phyloP scores from a whole-genome alignment of 2,113 vertebrate genomes.

The Thalassoma bifasciatum region DNA sequence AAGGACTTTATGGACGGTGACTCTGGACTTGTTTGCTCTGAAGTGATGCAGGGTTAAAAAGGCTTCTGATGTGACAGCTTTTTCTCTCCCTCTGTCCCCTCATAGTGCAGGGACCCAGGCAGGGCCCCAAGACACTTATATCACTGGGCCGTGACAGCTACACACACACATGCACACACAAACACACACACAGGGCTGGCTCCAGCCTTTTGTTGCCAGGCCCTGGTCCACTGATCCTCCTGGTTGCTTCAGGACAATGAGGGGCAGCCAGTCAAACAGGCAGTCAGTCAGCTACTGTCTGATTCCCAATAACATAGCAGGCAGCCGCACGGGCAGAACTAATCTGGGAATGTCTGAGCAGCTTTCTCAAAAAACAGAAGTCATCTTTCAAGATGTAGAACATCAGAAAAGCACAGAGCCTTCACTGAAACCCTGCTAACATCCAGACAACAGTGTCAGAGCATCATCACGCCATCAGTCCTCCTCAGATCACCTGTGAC shows the following conservation, averaged over 20 bases:
- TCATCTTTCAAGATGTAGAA: slow-evolving; percentile 40
- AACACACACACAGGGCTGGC: slow-evolving; percentile 63
- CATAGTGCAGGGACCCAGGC: slow-evolving; percentile 73
- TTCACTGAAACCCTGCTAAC: not conserved
- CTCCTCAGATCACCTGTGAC: no score
- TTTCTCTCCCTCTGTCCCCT: slow-evolving; percentile 71
- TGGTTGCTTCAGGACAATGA: slow-evolving; percentile 83
- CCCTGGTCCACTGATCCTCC: slow-evolving; percentile 80
- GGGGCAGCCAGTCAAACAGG: slow-evolving; percentile 75
- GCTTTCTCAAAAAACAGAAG: slow-evolving; percentile 60
- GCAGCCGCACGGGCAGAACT: slow-evolving; percentile 88
- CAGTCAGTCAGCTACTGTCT: slow-evolving; percentile 81
- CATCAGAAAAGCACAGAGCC: slow-evolving; percentile 31
- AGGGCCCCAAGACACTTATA: slow-evolving; percentile 81
- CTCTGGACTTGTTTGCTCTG: slow-evolving; percentile 82
- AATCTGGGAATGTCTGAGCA: slow-evolving; percentile 86
- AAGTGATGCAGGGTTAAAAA: slow-evolving; percentile 80
- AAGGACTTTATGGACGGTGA: slow-evolving; percentile 82
- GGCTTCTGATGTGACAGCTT: slow-evolving; percentile 84
- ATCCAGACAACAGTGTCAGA: not conserved
- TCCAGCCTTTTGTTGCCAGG: slow-evolving; percentile 67
- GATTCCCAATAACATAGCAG: slow-evolving; percentile 85
- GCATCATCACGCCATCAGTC: slow-evolving; percentile 14
- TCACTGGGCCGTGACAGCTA: slow-evolving; percentile 85
- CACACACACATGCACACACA: slow-evolving; percentile 67